A percentile compares a stretch with the other conserved stretches of the same genome.
Evolutionary conservation across 2,797 vertebrate genomes (phyloP).

Genomic region (Aulostomus chinensis): DNA sequence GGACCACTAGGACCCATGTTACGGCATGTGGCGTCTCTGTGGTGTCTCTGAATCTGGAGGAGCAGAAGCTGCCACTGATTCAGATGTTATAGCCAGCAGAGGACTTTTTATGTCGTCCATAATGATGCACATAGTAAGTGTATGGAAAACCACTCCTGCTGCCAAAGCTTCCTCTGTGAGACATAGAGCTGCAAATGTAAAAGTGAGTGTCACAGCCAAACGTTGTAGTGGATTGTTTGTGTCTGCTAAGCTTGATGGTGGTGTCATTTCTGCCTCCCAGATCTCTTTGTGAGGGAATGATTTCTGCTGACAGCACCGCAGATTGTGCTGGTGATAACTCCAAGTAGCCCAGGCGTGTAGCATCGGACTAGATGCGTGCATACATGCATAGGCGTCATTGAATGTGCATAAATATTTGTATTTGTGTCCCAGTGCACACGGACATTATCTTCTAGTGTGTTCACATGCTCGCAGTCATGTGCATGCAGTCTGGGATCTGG

Average conservation of each 20-base stretch:
- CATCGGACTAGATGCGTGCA: conserved; percentile 7
- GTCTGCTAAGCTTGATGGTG: conserved; percentile 53
- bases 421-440: conserved; percentile 6
- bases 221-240: conserved; percentile 68
- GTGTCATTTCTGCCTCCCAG: conserved; percentile 60
- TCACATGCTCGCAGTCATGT: conserved; percentile 42
- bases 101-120: conserved; percentile 27
- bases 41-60: conserved; percentile 27
- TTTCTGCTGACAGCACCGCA: conserved; percentile 57
- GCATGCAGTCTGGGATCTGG: conserved; percentile 48
- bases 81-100: conserved; percentile 22
- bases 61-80: conserved; percentile 32
- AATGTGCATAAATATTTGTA: conserved; percentile 25
- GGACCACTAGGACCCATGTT: not conserved
- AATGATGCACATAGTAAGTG: conserved; percentile 29
- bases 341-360: conserved; percentile 40
- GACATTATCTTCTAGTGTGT: conserved; percentile 24
- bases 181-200: conserved; percentile 43
- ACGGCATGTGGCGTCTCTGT: not conserved
- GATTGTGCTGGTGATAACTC: conserved; percentile 56
- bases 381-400: conserved; percentile 5
- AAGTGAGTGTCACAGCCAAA: conserved; percentile 36
- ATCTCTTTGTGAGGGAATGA: conserved; percentile 53
- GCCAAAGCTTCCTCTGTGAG: conserved; percentile 24
- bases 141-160: conserved; percentile 18